Base-by-base conservation (phyloP, 2,888 invertebrate species). In the Dolichopus griseipennis region DNA sequence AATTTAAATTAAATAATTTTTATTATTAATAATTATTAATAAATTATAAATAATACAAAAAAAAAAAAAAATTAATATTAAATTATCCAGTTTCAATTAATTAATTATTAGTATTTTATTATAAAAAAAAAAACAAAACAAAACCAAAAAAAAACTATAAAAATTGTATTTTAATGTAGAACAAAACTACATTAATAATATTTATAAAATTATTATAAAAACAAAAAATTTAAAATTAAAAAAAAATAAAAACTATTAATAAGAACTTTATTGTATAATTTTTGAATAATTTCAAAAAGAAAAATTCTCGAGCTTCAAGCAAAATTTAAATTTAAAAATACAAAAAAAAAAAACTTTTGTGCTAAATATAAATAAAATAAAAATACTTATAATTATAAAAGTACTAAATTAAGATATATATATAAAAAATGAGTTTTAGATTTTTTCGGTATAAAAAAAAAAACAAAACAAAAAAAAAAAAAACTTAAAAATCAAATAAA, bases 331-430 rank as follows among this genome's bases (percentile, higher is more conserved):
- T 5, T 27, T 27, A 27, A 41, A 41, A 41, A 41, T 5, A 9
- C 3, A 21, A 61, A 68, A 66, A n/a, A 64, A 66, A 62, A 52
- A 67, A 65, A 65, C 18, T 27, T 27, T 27, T 27, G 33, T 64
- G 37, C 61, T 41, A 65, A 66, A 66, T 41, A 61, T 15, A 12
- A 68, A 62, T 65, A 67, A 67, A 43, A 66, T 43, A 68, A 63
- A 65, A 21, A 22, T 61, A 66, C 27, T 64, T 43, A 68, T 34
- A 61, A 63, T 18, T 18, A 22, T 65, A 10, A 27, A 27, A 27
- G 27, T 27, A 43, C 8, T 22, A 65, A 65, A 52, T 64, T 21
- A 2, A 52, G 43, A 21, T n/a, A n/a, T n/a, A n/a, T n/a, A 52
- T 21, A 43, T 27, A 43, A 52, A n/a, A 61, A 41, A 8, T 61